These are phyloP conservation scores for Acrobasis repandana DNA, from an alignment of 2,888 invertebrate species.

Conservation along the genomic window DNA sequence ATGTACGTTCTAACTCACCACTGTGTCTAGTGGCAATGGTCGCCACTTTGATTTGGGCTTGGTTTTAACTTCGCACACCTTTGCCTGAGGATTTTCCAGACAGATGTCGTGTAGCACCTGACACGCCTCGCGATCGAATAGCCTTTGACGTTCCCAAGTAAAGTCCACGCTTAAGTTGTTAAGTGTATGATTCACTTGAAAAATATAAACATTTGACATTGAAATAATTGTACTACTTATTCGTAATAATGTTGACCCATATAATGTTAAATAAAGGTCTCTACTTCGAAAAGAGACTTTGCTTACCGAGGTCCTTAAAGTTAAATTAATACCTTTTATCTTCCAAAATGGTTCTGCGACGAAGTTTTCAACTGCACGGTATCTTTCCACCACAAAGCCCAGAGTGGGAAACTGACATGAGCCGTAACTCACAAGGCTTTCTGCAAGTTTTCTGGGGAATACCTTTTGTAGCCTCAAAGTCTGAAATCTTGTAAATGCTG, in stretches of 20 bases:
- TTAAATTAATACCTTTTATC: conserved; percentile 85
- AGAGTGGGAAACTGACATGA: conserved; percentile 99
- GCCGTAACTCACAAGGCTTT: conserved; percentile 97
- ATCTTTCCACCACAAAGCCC: conserved; percentile 99
- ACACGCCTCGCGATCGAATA: conserved; percentile 94
- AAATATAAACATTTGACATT: not conserved
- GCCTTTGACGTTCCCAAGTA: conserved; percentile 91
- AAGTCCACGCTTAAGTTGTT: conserved; percentile 93
- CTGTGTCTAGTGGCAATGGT: conserved; percentile 97
- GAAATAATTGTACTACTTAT: too few relatives aligned
- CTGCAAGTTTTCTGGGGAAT: conserved; percentile 88
- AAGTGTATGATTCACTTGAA: conserved; percentile 89
- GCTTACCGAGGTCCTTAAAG: too few relatives aligned
- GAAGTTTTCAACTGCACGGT: conserved; percentile 95
- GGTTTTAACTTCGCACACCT: conserved; percentile 88
- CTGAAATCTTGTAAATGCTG: conserved; percentile 98
- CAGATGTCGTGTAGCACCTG: conserved; percentile 92
- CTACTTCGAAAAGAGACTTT: too few relatives aligned
- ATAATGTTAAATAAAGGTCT: too few relatives aligned
- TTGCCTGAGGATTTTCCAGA: conserved; percentile 87
- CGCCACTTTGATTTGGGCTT: conserved; percentile 98
- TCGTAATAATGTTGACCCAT: too few relatives aligned
- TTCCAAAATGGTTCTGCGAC: conserved; percentile 98
- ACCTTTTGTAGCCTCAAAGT: conserved; percentile 93
- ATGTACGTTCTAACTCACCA: conserved; percentile 83